Base-by-base conservation (phyloP, 2,888 invertebrate species). In the Nomada goodeniana region DNA sequence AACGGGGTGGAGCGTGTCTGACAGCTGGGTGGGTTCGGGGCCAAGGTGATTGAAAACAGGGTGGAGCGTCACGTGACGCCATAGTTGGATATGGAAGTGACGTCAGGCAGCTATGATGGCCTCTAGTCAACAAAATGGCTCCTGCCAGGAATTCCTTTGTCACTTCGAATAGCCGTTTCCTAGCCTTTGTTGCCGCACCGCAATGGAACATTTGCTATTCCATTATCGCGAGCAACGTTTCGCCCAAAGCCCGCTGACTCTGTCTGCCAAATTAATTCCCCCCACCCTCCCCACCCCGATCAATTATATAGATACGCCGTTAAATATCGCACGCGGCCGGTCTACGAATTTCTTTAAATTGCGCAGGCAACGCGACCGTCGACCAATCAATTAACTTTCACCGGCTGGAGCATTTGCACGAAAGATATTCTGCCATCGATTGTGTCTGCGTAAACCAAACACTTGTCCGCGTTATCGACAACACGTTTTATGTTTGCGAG, bases 111-210 rank as follows among this genome's bases (percentile, higher is more conserved):
- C 95, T 94, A 95, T 95, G 95, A 95, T 95, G 95, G 95, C 95
- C 94, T 94, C 95, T 94, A 95, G 95, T 94, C 94, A 95, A 94
- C 95, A 95, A 94, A 94, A 95, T 95, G 95, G 95, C 95, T 94
- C 92, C 94, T 88, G 82, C 59, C 36, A 53, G 67, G 86, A 83
- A 78, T 86, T 87, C 83, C 90, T 91, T 92, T 90, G 89, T 90
- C 89, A 88, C 89, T n/a, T 67, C 9, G 15, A 9, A 13, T 4
- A 0, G 53, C 20, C 26, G 36, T 55, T 64, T 63, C 15, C n/a
- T 36, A 26, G 9, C 15, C 59, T 20, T 29, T 52, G 26, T 52
- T 52, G 42, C 29, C 67, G n/a, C 23, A 0, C 20, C 10, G 20
- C 15, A 10, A 55, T 18, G 9, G n/a, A 9, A 70, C 18, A 9